Evolutionary conservation across 2,113 vertebrate species (phyloP).

Genomic region (Mirza zaza): DNA sequence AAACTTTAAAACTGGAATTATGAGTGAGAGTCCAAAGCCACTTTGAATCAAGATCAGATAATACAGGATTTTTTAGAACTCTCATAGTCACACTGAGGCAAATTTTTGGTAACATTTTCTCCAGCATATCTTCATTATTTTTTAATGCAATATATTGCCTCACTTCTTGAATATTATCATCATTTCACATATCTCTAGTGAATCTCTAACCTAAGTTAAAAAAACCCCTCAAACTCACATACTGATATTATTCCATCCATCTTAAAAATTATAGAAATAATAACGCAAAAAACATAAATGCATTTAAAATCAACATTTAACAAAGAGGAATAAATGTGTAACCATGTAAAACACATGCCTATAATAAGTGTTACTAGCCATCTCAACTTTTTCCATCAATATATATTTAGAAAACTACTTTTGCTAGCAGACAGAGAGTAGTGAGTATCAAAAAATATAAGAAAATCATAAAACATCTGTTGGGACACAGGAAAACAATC

Average conservation of each 20-base stretch:
- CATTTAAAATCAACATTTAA: not conserved
- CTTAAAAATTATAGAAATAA: not conserved
- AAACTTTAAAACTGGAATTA: not conserved
- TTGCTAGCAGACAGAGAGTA: not conserved
- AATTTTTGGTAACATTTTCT: not conserved
- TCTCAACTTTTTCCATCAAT: not conserved
- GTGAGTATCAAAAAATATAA: not conserved
- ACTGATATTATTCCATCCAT: not conserved
- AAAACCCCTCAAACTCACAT: not conserved
- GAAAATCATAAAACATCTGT: not conserved
- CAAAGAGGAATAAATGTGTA: not conserved
- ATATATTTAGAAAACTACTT: not conserved
- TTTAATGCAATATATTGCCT: not conserved
- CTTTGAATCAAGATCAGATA: not conserved
- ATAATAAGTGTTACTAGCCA: not conserved
- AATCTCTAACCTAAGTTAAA: not conserved
- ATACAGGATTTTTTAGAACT: not conserved
- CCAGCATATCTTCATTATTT: not conserved
- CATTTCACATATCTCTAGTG: not conserved
- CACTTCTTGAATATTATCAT: not conserved
- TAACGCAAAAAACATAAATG: not conserved
- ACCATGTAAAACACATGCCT: not conserved
- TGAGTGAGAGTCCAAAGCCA: not conserved
- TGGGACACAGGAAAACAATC: not conserved
- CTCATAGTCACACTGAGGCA: not conserved